Percentiles rank a stretch among this genome's conserved stretches.
These are phyloP conservation scores for Dynastes grantii DNA, from an alignment of 2,888 invertebrate species.

Conservation along the genomic window DNA sequence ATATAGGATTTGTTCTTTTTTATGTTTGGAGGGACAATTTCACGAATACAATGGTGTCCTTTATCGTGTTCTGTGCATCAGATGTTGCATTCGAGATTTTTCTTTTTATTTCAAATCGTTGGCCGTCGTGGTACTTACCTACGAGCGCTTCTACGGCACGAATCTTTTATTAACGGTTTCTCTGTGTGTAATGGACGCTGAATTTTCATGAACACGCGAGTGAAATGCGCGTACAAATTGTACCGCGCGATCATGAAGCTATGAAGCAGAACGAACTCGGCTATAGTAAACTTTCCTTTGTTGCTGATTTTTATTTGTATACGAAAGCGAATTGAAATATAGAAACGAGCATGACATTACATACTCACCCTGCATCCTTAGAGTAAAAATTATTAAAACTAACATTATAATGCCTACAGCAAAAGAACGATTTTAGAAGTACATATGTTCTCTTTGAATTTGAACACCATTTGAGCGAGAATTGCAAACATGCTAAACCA, in stretches of 20 bases:
- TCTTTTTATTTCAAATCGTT: constrained; percentile 26
- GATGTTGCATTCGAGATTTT: constrained; percentile 37
- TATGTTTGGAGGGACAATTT: constrained; percentile 43
- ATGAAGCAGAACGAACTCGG: constrained; percentile 17
- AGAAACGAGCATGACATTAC: not conserved
- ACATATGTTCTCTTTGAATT: no score
- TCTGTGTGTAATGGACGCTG: constrained; percentile 41
- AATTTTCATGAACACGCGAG: constrained; percentile 46
- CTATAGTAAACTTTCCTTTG: constrained; percentile 9
- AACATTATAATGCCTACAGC: no score
- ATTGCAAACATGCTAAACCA: no score
- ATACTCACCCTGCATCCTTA: no score
- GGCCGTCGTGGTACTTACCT: constrained; percentile 25
- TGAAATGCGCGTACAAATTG: constrained; percentile 37
- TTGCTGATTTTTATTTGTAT: constrained; percentile 11
- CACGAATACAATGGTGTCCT: constrained; percentile 41
- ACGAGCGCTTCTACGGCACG: constrained; percentile 31
- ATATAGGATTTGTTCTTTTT: constrained; percentile 33
- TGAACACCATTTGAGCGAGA: no score
- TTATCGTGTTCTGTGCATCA: constrained; percentile 43
- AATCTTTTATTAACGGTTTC: constrained; percentile 46
- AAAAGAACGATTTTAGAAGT: no score
- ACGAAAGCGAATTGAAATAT: not conserved
- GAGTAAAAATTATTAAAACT: no score
- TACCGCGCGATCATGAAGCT: constrained; percentile 21